Evolutionary conservation across 2,113 vertebrate genomes (phyloP).

Genomic region (Aldabrachelys gigantea): DNA sequence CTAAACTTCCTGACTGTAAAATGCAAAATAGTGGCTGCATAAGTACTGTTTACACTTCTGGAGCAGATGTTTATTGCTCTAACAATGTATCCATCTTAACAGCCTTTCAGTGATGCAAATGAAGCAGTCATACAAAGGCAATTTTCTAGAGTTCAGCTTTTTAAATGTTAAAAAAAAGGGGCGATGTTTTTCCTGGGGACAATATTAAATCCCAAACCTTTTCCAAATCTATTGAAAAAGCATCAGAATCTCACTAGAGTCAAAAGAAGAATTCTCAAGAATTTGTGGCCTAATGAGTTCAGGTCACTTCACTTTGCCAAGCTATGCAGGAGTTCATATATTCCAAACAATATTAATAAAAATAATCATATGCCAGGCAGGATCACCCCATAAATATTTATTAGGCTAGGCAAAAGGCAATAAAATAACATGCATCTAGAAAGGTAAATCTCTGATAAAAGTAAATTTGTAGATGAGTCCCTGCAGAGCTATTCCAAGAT

Average conservation of each 20-base stretch:
- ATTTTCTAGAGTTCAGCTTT: neutral
- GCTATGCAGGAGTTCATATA: neutral
- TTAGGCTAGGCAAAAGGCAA: neutral
- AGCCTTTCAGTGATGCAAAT: neutral
- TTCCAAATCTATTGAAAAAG: neutral
- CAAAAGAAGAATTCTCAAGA: neutral
- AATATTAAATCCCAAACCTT: neutral
- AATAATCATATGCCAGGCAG: neutral
- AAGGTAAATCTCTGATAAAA: conserved; percentile 27
- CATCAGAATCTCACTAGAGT: neutral
- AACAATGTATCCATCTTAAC: neutral
- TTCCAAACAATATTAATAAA: neutral
- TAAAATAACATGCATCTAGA: neutral
- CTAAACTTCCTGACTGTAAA: conserved; percentile 13
- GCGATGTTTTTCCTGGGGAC: neutral
- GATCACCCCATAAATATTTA: neutral
- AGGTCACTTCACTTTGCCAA: neutral
- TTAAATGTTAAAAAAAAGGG: neutral
- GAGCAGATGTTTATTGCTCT: conserved; percentile 28
- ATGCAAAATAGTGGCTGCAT: neutral
- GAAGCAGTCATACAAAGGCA: neutral
- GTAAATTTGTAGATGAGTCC: neutral
- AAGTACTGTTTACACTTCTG: conserved; percentile 12
- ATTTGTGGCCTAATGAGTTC: neutral
- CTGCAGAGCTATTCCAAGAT: neutral